A percentile compares a stretch with the other conserved stretches of the same genome.
These are phyloP conservation scores for Calameuta pallipes DNA, from an alignment of 2,888 invertebrate genomes.

Conservation along the genomic window DNA sequence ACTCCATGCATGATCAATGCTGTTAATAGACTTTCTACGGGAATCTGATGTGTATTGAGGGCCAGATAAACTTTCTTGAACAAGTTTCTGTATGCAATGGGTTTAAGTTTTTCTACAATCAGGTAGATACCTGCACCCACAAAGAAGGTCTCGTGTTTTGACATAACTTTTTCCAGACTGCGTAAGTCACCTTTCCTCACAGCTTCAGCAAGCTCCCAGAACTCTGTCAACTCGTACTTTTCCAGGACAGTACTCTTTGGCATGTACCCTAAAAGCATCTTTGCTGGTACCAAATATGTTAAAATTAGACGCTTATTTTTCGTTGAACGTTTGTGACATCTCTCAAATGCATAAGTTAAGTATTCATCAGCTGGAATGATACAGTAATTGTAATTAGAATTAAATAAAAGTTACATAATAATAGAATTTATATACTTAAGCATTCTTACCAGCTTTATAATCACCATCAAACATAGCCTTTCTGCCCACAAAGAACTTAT, in stretches of 20 bases:
- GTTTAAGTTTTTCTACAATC: conserved; percentile 95
- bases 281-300: conserved; percentile 95
- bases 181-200: conserved; percentile 91
- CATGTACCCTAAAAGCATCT: conserved; percentile 96
- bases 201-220: conserved; percentile 88
- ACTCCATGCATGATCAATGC: conserved; percentile 86
- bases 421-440: not conserved
- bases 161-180: conserved; percentile 85
- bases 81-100: conserved; percentile 94
- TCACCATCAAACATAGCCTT: conserved; percentile 99
- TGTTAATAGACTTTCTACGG: conserved; percentile 84
- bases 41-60: conserved; percentile 86
- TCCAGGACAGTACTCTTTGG: conserved; percentile 84
- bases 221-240: conserved; percentile 91
- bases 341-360: conserved; percentile 91
- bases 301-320: conserved; percentile 93
- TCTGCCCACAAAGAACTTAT: conserved; percentile 95
- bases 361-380: conserved; percentile 83
- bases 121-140: conserved; percentile 97
- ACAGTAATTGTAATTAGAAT: conserved; percentile 14
- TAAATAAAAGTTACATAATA: not conserved
- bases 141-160: conserved; percentile 89
- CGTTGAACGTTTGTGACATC: conserved; percentile 83
- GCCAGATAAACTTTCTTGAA: conserved; percentile 91
- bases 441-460: conserved; percentile 77